Evolutionary conservation across 1,140 invertebrate species (phyloP).

Genomic region (Drosophila novamexicana): DNA sequence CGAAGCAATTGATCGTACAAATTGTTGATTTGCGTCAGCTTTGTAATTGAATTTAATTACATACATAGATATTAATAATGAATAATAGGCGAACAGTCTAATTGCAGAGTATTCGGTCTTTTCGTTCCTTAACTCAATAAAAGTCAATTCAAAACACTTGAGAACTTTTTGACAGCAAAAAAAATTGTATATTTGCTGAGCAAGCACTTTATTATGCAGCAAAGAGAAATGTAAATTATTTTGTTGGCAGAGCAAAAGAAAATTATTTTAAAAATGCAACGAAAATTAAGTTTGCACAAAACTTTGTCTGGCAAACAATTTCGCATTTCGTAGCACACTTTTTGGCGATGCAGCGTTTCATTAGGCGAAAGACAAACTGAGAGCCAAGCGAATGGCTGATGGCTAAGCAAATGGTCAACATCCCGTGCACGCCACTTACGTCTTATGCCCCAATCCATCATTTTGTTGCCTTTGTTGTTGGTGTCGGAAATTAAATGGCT

Average conservation of each 20-base stretch:
- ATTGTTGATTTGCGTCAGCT: too few species aligned
- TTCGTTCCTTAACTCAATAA: background rate
- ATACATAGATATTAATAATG: background rate
- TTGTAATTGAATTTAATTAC: conserved; percentile 3
- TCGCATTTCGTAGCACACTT: conserved; percentile 49
- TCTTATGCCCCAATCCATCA: conserved; percentile 93
- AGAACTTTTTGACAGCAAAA: background rate
- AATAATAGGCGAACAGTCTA: too few species aligned
- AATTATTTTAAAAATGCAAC: conserved; percentile 39
- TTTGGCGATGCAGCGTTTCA: conserved; percentile 29
- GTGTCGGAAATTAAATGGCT: conserved; percentile 6
- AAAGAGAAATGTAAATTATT: background rate
- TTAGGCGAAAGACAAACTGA: conserved; percentile 23
- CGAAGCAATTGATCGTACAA: background rate
- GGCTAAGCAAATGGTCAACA: conserved; percentile 10
- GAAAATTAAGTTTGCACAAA: conserved; percentile 33
- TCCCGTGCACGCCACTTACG: conserved; percentile 86
- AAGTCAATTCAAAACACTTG: background rate
- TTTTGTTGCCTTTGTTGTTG: conserved; percentile 70
- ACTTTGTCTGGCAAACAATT: conserved; percentile 17
- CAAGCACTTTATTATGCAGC: conserved; percentile 2
- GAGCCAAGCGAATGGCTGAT: conserved; percentile 6
- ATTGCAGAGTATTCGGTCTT: too few species aligned
- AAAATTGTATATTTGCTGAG: background rate
- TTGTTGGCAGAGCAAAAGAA: background rate